phyloP scores from a whole-genome alignment of 2,888 invertebrate genomes.

The Neoitamus cyanurus region DNA sequence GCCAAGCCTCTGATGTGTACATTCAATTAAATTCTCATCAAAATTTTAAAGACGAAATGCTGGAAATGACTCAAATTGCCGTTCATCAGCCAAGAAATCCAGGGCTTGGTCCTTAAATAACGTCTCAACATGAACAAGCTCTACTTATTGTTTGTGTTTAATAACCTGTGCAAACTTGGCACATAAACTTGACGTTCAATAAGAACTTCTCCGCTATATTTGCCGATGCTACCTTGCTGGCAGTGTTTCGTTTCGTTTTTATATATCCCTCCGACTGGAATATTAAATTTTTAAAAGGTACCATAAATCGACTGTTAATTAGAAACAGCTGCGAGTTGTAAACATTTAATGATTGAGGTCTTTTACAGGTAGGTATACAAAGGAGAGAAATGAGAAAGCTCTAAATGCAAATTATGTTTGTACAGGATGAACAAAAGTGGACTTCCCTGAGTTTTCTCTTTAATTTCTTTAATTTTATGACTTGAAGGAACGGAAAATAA shows the following conservation, averaged over 20 bases:
- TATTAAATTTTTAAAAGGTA: neutral
- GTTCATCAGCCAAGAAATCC: neutral
- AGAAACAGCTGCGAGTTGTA: neutral
- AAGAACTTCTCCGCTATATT: neutral
- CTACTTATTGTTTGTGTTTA: conserved; percentile 3
- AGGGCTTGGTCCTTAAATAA: neutral
- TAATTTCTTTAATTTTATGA: neutral
- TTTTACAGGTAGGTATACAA: neutral
- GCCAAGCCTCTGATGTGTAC: neutral
- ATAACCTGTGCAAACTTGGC: conserved; percentile 15
- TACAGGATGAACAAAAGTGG: neutral
- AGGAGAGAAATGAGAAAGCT: neutral
- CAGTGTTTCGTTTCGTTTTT: neutral
- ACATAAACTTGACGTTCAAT: neutral
- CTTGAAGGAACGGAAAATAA: neutral
- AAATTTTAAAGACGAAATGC: neutral
- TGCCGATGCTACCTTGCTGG: neutral
- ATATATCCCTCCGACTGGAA: neutral
- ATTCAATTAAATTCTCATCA: neutral
- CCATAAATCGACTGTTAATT: neutral
- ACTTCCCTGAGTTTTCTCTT: neutral
- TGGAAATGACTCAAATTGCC: neutral
- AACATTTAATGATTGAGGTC: neutral
- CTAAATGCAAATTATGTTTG: neutral
- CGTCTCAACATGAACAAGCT: neutral